Percentiles rank a stretch among this genome's conserved stretches.
Evolutionary conservation across 2,113 vertebrate species (phyloP).

Genomic region (Catagonus wagneri): DNA sequence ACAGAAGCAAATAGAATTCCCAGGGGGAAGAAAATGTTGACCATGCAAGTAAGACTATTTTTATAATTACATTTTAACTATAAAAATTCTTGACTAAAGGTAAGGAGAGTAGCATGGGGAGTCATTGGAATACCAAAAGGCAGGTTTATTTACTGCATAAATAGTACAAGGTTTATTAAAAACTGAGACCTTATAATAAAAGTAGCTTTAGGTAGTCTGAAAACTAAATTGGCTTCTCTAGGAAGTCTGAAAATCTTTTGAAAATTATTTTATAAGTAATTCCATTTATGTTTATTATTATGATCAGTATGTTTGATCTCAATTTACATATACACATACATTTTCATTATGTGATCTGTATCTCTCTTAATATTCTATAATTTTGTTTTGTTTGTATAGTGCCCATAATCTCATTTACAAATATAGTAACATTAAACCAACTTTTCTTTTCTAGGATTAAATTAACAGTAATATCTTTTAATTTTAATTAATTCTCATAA

Average conservation of each 20-base stretch:
- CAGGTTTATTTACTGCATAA: neutral
- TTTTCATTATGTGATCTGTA: neutral
- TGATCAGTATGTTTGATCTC: neutral
- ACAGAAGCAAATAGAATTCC: constrained; percentile 33
- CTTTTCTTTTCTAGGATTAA: neutral
- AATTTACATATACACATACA: neutral
- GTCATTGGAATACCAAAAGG: neutral
- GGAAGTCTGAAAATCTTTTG: neutral
- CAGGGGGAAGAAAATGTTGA: constrained; percentile 11
- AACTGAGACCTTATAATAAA: neutral
- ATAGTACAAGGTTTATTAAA: neutral
- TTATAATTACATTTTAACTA: constrained; percentile 39
- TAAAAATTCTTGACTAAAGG: neutral
- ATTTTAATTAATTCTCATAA: neutral
- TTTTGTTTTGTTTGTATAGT: neutral
- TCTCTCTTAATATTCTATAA: neutral
- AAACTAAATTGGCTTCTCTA: neutral
- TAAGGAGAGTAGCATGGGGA: neutral
- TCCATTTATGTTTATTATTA: neutral
- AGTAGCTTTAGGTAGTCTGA: neutral
- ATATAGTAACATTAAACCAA: neutral
- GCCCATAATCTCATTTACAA: neutral
- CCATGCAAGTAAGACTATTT: neutral
- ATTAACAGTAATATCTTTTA: neutral
- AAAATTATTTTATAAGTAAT: neutral